Percentiles rank a stretch among this genome's conserved stretches.
Conservation (phyloP, 2,797 vertebrate genomes). For the Lacerta viridis region DNA sequence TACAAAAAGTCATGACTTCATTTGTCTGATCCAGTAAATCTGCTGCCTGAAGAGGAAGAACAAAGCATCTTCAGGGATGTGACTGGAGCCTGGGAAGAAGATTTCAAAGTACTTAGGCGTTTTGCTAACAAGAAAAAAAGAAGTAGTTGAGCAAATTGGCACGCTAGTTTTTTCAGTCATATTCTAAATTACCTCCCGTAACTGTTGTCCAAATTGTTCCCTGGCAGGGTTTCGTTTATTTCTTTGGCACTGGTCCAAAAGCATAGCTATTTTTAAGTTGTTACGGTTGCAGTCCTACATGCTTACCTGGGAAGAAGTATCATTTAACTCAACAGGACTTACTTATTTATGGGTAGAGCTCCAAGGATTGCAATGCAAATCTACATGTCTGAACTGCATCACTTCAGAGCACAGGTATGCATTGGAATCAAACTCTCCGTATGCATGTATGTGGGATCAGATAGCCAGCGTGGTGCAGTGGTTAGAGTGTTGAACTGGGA, state of each 20-base stretch:
- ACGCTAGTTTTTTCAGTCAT: not conserved
- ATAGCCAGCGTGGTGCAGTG: too few relatives aligned
- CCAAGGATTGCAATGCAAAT: not conserved
- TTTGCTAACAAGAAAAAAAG: not conserved
- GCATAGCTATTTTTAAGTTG: not conserved
- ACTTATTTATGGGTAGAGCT: not conserved
- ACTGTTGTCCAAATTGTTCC: not conserved
- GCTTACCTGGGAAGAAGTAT: not conserved
- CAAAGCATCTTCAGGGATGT: not conserved
- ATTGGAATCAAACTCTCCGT: not conserved
- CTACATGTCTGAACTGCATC: not conserved
- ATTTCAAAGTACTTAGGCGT: not conserved
- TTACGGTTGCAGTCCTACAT: not conserved
- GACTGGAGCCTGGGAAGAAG: not conserved
- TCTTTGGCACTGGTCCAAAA: not conserved
- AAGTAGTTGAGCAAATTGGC: conserved; percentile 5
- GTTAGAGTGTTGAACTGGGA: too few relatives aligned
- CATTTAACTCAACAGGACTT: not conserved
- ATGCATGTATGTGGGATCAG: too few relatives aligned
- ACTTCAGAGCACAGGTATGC: not conserved
- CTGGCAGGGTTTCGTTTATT: conserved; percentile 7
- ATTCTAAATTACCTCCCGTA: not conserved
- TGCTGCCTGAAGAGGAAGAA: conserved; percentile 16
- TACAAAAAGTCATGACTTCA: not conserved
- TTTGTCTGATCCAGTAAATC: conserved; percentile 7